Conservation (phyloP, 2,113 vertebrate genomes). For the Chaetodon auriga region DNA sequence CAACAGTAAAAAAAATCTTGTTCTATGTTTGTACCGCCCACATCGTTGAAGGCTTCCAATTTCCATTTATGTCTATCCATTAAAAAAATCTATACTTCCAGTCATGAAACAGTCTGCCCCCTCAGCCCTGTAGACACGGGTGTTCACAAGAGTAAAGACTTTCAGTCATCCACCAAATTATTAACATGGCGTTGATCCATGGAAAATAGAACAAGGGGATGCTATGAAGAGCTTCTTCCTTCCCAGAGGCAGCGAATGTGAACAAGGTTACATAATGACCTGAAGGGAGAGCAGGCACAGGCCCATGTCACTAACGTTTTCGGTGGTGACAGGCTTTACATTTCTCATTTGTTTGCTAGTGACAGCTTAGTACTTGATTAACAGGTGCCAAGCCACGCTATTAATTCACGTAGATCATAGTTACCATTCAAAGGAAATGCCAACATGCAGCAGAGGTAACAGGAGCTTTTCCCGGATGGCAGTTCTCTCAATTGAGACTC, state of each 20-base stretch:
- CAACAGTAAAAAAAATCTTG: constrained; percentile 5
- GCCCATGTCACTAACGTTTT: constrained; percentile 77
- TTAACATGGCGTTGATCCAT: constrained; percentile 72
- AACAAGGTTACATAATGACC: constrained; percentile 84
- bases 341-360: constrained; percentile 83
- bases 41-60: constrained; percentile 44
- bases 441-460: constrained; percentile 30
- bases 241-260: constrained; percentile 79
- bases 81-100: constrained; percentile 36
- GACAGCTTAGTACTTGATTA: constrained; percentile 83
- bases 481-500: constrained; percentile 15
- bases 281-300: constrained; percentile 69
- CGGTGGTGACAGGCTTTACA: constrained; percentile 79
- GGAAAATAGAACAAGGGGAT: constrained; percentile 74
- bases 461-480: neutral
- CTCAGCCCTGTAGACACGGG: constrained; percentile 49
- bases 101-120: constrained; percentile 33
- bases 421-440: constrained; percentile 62
- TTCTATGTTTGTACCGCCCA: neutral
- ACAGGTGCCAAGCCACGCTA: constrained; percentile 68
- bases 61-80: constrained; percentile 38
- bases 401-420: constrained; percentile 84
- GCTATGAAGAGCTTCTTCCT: constrained; percentile 77
- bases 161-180: constrained; percentile 67
- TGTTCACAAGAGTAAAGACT: constrained; percentile 45